These are phyloP conservation scores for Zaprionus obscuricornis DNA, from an alignment of 2,888 invertebrate genomes.

Conservation along the genomic window DNA sequence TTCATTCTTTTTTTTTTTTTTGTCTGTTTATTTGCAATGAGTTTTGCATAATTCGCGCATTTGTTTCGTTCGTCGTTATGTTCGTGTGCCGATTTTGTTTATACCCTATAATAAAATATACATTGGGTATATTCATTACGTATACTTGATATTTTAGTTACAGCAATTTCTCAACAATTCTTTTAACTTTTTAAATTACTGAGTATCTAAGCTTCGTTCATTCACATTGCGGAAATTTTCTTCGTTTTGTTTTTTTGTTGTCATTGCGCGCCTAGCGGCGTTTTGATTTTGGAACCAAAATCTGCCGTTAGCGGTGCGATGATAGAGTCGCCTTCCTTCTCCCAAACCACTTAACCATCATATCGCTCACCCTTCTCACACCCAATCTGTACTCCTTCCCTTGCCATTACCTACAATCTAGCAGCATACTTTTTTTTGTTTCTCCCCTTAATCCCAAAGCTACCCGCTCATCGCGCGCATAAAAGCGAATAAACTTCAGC, in stretches of 20 bases:
- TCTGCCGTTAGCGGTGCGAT: constrained; percentile 55
- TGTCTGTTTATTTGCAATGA: constrained; percentile 73
- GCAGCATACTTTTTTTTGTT: too few relatives aligned
- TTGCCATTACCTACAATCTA: not conserved
- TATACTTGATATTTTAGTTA: not conserved
- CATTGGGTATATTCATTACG: constrained; percentile 2
- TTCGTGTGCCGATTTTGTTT: constrained; percentile 17
- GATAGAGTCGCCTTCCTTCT: constrained; percentile 40
- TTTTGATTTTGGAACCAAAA: constrained; percentile 75
- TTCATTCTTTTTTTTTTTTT: constrained; percentile 19
- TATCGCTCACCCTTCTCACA: constrained; percentile 6
- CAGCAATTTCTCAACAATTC: not conserved
- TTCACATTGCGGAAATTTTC: not conserved
- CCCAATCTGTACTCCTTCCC: not conserved
- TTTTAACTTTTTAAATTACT: not conserved
- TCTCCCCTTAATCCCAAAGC: constrained; percentile 33
- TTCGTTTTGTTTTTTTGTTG: constrained; percentile 27
- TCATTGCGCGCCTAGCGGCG: constrained; percentile 48
- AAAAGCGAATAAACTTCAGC: constrained; percentile 61
- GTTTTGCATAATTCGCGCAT: constrained; percentile 78
- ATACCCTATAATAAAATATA: constrained; percentile 16
- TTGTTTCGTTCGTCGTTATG: constrained; percentile 61
- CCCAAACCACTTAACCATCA: not conserved
- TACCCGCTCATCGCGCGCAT: constrained; percentile 44
- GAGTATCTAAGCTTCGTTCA: constrained; percentile 17